Conservation (phyloP, 2,113 vertebrate genomes). For the Neotoma lepida region DNA sequence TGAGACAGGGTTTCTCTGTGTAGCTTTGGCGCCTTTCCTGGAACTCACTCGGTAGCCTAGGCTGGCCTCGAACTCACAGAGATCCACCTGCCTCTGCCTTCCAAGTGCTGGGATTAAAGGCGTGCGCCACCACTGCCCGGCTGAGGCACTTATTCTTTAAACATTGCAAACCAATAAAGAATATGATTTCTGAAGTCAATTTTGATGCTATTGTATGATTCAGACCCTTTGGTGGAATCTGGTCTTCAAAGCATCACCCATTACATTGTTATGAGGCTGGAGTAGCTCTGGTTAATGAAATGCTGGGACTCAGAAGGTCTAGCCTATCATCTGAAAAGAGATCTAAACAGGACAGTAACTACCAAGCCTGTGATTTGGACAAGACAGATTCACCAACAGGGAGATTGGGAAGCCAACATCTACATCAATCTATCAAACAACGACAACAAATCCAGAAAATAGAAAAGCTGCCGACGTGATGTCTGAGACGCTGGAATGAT, state of each 20-base stretch:
- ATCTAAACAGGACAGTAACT: neutral
- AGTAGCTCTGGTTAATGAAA: slow-evolving; percentile 1
- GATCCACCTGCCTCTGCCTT: too few species aligned
- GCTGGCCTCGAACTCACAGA: too few species aligned
- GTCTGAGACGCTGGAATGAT: neutral
- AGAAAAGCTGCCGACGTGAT: neutral
- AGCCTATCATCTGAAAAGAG: neutral
- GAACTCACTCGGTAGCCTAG: too few species aligned
- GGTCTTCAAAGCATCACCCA: neutral
- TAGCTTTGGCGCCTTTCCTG: too few species aligned
- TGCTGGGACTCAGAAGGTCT: neutral
- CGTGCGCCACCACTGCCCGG: too few species aligned
- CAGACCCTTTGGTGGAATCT: neutral
- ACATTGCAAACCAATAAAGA: neutral
- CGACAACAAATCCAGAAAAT: neutral
- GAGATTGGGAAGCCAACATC: neutral
- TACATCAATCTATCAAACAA: neutral
- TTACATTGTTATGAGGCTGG: neutral
- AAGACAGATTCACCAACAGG: neutral
- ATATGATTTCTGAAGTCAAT: slow-evolving; percentile 16
- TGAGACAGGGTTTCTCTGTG: too few species aligned
- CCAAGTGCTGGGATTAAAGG: too few species aligned
- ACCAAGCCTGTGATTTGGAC: neutral
- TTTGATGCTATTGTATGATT: neutral
- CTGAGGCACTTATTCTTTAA: slow-evolving; percentile 14